Conservation (phyloP, 1,140 invertebrate species). For the Polypedilum pembai region DNA sequence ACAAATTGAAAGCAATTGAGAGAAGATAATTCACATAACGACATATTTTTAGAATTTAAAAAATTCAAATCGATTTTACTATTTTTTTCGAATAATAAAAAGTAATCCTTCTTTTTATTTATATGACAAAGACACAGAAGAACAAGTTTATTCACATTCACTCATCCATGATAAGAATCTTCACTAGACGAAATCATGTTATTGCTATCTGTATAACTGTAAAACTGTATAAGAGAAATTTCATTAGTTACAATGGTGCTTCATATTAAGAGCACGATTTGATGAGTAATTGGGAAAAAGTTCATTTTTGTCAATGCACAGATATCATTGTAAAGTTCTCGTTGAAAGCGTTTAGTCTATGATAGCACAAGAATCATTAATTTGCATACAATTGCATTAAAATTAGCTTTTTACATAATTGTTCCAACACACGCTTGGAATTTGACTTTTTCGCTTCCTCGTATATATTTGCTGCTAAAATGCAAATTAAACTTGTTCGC, state of each 20-base stretch:
- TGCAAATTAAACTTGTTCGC: neutral
- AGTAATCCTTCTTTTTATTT: no score
- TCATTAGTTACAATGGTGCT: neutral
- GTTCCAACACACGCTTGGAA: neutral
- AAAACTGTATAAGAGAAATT: neutral
- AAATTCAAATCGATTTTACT: no score
- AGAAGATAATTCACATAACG: no score
- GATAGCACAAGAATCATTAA: neutral
- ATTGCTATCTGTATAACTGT: constrained; percentile 7
- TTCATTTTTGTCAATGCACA: neutral
- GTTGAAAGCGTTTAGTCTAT: neutral
- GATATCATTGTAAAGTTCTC: neutral
- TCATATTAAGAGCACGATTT: neutral
- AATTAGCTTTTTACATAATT: neutral
- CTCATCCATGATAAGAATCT: neutral
- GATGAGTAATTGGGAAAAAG: neutral
- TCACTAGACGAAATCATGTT: neutral
- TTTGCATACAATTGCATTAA: neutral
- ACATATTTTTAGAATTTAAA: no score
- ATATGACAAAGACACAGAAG: neutral
- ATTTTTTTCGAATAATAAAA: no score
- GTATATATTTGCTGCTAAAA: neutral
- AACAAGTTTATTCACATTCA: neutral
- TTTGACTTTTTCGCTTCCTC: neutral
- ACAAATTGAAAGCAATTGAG: no score